Percentiles rank a stretch among this genome's conserved stretches.
phyloP scores from a whole-genome alignment of 2,888 invertebrate genomes.

The Axea sp. region DNA sequence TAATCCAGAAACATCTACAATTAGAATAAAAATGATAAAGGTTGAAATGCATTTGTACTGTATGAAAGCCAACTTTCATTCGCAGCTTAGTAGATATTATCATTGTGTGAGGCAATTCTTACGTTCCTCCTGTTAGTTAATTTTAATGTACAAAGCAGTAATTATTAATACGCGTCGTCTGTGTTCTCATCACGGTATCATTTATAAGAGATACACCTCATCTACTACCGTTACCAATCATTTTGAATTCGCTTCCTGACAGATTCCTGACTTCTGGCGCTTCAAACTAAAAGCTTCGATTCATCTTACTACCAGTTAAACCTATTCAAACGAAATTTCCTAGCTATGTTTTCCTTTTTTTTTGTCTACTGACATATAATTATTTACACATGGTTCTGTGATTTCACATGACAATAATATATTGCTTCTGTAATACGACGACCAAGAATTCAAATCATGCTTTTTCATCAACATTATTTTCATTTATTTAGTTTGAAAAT shows the following conservation, averaged over 20 bases:
- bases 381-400: conserved; percentile 41
- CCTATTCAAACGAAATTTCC: conserved; percentile 53
- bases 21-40: too few species aligned
- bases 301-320: conserved; percentile 49
- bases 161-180: conserved; percentile 79
- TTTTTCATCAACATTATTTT: conserved; percentile 23
- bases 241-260: too few species aligned
- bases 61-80: conserved; percentile 63
- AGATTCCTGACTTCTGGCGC: conserved; percentile 45
- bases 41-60: conserved; percentile 39
- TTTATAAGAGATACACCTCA: conserved; percentile 72
- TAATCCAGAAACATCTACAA: too few species aligned
- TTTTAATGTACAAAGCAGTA: conserved; percentile 74
- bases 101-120: conserved; percentile 49
- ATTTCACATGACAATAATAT: conserved; percentile 50
- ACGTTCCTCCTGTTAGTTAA: conserved; percentile 58
- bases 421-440: conserved; percentile 41
- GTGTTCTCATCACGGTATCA: conserved; percentile 69
- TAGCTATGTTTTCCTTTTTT: conserved; percentile 40
- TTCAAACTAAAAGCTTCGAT: conserved; percentile 54
- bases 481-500: conserved; percentile 18
- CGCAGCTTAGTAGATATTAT: conserved; percentile 62
- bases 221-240: too few species aligned
- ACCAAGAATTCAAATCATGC: conserved; percentile 21
- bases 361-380: conserved; percentile 41